Evolutionary conservation across 2,113 vertebrate genomes (phyloP).

Genomic region (Stomatorhinus ivindoensis): DNA sequence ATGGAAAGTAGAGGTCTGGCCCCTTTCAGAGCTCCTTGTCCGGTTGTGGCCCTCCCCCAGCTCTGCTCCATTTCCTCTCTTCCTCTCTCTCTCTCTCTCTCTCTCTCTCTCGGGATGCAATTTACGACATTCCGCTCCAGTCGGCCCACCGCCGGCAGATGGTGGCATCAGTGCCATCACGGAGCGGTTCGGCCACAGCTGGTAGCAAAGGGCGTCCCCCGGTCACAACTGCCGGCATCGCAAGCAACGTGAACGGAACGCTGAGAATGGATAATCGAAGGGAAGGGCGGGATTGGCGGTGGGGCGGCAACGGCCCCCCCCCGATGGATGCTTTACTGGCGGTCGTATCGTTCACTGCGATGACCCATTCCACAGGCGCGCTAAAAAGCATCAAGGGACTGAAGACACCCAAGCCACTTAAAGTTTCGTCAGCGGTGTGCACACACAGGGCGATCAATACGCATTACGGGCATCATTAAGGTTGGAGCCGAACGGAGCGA

Average conservation of each 20-base stretch:
- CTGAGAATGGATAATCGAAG: not conserved
- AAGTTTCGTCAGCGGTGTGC: constrained; percentile 58
- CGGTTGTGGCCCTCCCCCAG: not conserved
- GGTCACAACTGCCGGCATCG: not conserved
- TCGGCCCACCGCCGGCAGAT: not conserved
- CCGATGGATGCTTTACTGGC: constrained; percentile 41
- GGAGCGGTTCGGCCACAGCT: not conserved
- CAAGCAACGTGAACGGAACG: not conserved
- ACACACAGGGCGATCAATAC: constrained; percentile 52
- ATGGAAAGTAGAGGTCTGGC: not conserved
- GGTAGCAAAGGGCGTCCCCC: not conserved
- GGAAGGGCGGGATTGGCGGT: not conserved
- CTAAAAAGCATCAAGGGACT: constrained; percentile 60
- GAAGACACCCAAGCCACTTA: constrained; percentile 53
- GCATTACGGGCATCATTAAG: constrained; percentile 52
- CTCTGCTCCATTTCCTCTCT: not conserved
- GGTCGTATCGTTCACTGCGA: constrained; percentile 34
- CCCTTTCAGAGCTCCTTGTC: not conserved
- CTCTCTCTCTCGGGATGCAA: too few relatives aligned
- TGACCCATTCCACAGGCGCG: constrained; percentile 35
- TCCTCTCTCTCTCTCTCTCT: not conserved
- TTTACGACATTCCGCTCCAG: not conserved
- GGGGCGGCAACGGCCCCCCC: constrained; percentile 24
- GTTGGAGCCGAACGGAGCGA: constrained; percentile 19
- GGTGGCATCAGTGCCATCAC: not conserved